Evolutionary conservation across 2,797 vertebrate genomes (phyloP), one percentile per base, ranked within the genome.

Genomic region (Sciurus vulgaris): DNA sequence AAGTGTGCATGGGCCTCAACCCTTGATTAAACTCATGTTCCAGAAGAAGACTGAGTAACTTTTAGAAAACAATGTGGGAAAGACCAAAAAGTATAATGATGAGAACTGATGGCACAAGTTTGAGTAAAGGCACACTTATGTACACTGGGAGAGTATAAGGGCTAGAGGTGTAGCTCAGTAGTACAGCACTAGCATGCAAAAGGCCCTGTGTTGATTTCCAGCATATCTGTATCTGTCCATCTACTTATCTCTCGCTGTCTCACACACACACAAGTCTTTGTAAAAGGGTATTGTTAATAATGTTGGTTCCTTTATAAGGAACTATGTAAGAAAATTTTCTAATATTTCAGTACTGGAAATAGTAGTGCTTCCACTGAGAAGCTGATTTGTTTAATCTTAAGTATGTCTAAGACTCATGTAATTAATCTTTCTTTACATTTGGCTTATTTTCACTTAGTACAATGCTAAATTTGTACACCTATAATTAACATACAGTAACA

Each of bases 331-430:
- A 94, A 92, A 90, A 65, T 69, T 47, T 92, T 65, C 54, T 91
- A 79, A 72, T 7, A 76, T 78, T 47, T 73, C 63, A 69, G 70
- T 83, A 82, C 9, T 70, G 87, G 22, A 92, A 89, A 83, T 6
- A 63, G 14, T 41, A 88, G 82, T 81, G 59, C 78, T 81, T 93
- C n/a, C 74, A 13, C 59, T 77, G 30, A 91, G n/a, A 95, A 94
- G 51, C 35, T 84, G 59, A 88, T 79, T 84, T 95, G 44, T 63
- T 76, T 84, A 30, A 69, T 88, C 30, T 67, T 93, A 88, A 91
- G 22, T 26, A 81, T 85, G 70, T 84, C 24, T 83, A n/a, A 81
- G 94, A 91, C 63, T 91, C 44, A 81, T 70, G 49, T 63, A 87
- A 89, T 54, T 47, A 78, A 84, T 86, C 54, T 56, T 28, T 86